phyloP scores from a whole-genome alignment of 92 coral and sea anemone genomes.

The Anthopleura xanthogrammica region DNA sequence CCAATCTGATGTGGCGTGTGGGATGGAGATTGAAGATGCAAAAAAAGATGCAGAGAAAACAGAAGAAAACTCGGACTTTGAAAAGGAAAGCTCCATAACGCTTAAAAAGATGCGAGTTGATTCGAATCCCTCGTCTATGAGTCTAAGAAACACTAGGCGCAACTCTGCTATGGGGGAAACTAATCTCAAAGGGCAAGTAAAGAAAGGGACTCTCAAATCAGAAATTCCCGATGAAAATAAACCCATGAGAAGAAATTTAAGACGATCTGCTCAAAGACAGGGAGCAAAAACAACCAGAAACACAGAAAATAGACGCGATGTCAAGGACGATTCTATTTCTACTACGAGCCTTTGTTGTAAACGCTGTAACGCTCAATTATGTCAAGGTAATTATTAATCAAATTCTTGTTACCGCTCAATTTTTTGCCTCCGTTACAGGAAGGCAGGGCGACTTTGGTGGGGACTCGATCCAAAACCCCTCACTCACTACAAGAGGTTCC shows the following conservation, averaged over 20 bases:
- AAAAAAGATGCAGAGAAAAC: background rate
- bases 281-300: background rate
- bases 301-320: background rate
- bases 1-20: background rate
- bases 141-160: background rate
- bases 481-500: too few species aligned
- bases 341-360: background rate
- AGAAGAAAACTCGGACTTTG: background rate
- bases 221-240: background rate
- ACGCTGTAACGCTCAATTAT: background rate
- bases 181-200: background rate
- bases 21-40: background rate
- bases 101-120: background rate
- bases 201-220: background rate
- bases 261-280: conserved; percentile 3
- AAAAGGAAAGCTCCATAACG: background rate
- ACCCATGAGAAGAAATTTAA: conserved; percentile 8
- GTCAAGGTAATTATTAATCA: background rate
- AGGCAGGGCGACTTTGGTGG: too few species aligned
- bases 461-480: too few species aligned
- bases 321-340: background rate
- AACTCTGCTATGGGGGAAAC: background rate
- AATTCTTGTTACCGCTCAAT: background rate
- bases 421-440: too few species aligned
- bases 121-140: background rate